Conservation (phyloP, 1,140 invertebrate species). For the Polyergus mexicanus region DNA sequence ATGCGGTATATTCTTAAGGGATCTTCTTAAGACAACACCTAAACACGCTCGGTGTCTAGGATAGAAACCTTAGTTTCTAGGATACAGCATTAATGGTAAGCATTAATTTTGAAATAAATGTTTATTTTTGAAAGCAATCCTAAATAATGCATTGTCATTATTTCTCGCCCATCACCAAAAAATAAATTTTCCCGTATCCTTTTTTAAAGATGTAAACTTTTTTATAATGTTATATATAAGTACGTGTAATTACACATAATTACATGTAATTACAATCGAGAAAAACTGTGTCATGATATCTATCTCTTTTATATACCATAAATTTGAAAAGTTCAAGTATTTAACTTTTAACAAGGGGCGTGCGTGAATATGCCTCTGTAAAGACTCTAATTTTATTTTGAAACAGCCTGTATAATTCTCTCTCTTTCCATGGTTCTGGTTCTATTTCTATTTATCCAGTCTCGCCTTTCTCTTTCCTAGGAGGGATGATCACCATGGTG, state of each 20-base stretch:
- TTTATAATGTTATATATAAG: neutral
- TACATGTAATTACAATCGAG: neutral
- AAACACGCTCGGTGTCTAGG: constrained; percentile 80
- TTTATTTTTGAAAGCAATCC: constrained; percentile 85
- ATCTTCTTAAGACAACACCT: constrained; percentile 77
- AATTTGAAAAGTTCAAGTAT: neutral
- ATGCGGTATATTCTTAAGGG: constrained; percentile 69
- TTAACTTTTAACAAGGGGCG: neutral
- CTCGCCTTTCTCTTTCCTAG: constrained; percentile 48
- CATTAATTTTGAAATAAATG: constrained; percentile 86
- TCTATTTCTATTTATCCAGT: constrained; percentile 57
- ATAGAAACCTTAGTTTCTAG: constrained; percentile 81
- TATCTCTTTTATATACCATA: neutral
- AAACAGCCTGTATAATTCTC: constrained; percentile 41
- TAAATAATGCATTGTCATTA: constrained; percentile 67
- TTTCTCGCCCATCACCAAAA: constrained; percentile 40
- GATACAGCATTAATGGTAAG: constrained; percentile 81
- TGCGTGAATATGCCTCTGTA: neutral
- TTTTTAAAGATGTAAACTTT: neutral
- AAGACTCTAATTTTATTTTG: constrained; percentile 12
- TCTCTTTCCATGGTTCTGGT: constrained; percentile 12
- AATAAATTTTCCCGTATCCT: constrained; percentile 6
- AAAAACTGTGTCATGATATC: neutral
- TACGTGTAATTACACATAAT: neutral
- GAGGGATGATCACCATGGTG: constrained; percentile 61